Evolutionary conservation across 30 jellyfish, hydroid and myxozoan species (phyloP).

Genomic region (Sanderia malayensis): DNA sequence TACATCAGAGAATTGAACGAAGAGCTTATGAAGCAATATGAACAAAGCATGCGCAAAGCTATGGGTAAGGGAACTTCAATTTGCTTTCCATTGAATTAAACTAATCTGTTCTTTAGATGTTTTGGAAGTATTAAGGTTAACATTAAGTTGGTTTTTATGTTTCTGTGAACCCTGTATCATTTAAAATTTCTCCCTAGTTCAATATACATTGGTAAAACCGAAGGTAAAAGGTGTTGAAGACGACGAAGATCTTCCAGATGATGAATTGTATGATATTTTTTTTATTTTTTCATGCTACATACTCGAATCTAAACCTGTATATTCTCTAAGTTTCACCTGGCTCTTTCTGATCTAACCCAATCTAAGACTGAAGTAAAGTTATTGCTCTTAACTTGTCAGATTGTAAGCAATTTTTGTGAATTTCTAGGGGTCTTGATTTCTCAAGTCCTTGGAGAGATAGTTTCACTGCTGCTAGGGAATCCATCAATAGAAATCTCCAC

Average conservation of each 20-base stretch:
- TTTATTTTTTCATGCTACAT: not conserved
- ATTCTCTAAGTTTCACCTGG: no score
- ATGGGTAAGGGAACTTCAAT: constrained; percentile 50
- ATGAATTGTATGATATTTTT: constrained; percentile 55
- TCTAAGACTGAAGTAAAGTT: no score
- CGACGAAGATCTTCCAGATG: constrained; percentile 97
- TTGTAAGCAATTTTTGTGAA: not conserved
- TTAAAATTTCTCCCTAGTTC: constrained; percentile 61
- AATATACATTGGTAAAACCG: constrained; percentile 90
- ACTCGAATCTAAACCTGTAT: no score
- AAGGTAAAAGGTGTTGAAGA: constrained; percentile 88
- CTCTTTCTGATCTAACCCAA: no score
- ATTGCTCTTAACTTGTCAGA: no score
- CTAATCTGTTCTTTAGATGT: no score
- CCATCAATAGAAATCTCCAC: constrained; percentile 71
- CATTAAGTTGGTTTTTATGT: not conserved
- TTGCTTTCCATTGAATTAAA: no score
- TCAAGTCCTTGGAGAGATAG: constrained; percentile 92
- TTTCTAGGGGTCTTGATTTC: constrained; percentile 87
- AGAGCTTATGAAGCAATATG: constrained; percentile 83
- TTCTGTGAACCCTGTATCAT: not conserved
- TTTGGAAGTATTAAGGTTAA: no score
- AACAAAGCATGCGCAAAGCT: constrained; percentile 84
- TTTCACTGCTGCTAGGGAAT: constrained; percentile 58
- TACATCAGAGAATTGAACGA: constrained; percentile 66